A percentile compares a stretch with the other conserved stretches of the same genome.
These are phyloP conservation scores for Xestobium rufovillosum DNA, from an alignment of 2,888 invertebrate genomes.

Conservation along the genomic window DNA sequence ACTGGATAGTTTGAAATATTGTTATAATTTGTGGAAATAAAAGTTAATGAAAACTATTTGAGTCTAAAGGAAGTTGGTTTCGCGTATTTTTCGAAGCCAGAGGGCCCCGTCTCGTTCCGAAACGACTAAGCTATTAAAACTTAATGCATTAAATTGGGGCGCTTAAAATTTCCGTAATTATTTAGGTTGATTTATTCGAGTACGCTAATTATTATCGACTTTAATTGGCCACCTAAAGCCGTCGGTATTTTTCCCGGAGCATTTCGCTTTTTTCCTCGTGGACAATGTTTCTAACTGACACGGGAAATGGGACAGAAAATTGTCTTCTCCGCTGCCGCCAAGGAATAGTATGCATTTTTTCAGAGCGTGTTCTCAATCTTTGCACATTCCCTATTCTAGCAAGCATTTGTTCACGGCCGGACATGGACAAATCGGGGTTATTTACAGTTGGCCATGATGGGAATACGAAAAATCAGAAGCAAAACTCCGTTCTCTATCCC, in stretches of 20 bases:
- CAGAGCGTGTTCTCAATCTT: constrained; percentile 41
- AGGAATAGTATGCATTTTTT: constrained; percentile 43
- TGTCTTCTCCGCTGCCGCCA: constrained; percentile 39
- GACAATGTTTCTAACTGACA: constrained; percentile 39
- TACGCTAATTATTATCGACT: constrained; percentile 42
- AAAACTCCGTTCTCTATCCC: too few species aligned
- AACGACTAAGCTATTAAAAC: too few species aligned
- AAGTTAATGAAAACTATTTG: too few species aligned
- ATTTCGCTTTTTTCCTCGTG: constrained; percentile 27
- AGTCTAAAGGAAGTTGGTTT: too few species aligned
- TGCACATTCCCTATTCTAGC: constrained; percentile 41
- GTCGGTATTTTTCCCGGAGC: constrained; percentile 30
- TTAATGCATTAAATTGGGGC: constrained; percentile 26
- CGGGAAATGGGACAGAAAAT: constrained; percentile 46
- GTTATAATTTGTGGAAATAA: too few species aligned
- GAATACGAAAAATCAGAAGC: constrained; percentile 38
- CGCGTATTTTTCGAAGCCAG: too few species aligned
- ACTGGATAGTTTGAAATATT: too few species aligned
- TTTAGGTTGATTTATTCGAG: constrained; percentile 40
- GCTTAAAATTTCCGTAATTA: constrained; percentile 38
- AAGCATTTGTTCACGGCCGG: constrained; percentile 38
- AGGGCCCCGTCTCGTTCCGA: too few species aligned
- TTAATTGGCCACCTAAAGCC: constrained; percentile 42
- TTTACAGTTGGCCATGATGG: constrained; percentile 42
- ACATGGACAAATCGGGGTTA: constrained; percentile 45